A percentile compares a stretch with the other conserved stretches of the same genome.
phyloP scores from a whole-genome alignment of 2,113 vertebrate genomes.

The Chitala chitala region DNA sequence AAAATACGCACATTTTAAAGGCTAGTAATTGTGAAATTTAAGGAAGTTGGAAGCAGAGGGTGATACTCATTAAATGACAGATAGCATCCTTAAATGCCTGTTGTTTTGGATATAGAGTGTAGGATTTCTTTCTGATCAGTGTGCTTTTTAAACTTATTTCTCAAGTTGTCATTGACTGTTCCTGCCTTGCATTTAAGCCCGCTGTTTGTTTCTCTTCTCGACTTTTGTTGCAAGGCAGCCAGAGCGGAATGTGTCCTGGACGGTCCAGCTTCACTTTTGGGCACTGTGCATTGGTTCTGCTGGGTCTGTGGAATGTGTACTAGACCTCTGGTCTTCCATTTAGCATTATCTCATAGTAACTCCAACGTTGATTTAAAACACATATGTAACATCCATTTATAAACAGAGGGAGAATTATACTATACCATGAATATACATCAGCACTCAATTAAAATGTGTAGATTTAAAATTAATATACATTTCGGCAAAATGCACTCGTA shows the following conservation, averaged over 20 bases:
- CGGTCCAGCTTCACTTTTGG: no score
- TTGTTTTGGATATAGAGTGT: conserved; percentile 37
- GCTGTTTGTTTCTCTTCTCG: no score
- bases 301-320: not conserved
- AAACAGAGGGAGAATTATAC: no score
- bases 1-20: conserved; percentile 65
- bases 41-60: conserved; percentile 55
- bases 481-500: no score
- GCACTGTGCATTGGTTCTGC: not conserved
- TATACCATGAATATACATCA: no score
- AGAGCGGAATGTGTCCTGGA: no score
- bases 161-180: conserved; percentile 5
- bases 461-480: no score
- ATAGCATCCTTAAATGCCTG: not conserved
- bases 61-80: conserved; percentile 51
- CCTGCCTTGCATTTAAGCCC: not conserved
- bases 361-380: not conserved
- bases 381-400: no score
- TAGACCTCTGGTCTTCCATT: not conserved
- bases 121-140: conserved; percentile 23
- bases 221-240: no score
- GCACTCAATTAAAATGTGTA: no score
- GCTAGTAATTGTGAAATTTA: conserved; percentile 65
- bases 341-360: not conserved
- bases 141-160: conserved; percentile 45